phyloP scores from a whole-genome alignment of 2,888 invertebrate species.

The Torymus tubicola region DNA sequence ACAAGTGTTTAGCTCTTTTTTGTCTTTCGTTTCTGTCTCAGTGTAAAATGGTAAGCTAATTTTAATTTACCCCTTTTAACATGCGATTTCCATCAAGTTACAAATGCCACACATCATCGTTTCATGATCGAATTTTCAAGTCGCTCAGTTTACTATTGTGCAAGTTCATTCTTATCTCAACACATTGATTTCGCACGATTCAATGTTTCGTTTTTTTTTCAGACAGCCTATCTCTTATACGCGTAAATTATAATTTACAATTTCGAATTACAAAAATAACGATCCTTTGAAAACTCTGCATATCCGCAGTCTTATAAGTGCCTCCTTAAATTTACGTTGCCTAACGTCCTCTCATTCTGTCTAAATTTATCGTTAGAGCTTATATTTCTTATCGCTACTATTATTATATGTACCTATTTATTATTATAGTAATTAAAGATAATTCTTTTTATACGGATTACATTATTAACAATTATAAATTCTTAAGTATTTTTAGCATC shows the following conservation, averaged over 20 bases:
- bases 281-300: slow-evolving; percentile 31
- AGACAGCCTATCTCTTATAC: slow-evolving; percentile 12
- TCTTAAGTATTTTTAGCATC: slow-evolving; percentile 49
- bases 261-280: slow-evolving; percentile 48
- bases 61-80: background rate
- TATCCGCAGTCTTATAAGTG: slow-evolving; percentile 38
- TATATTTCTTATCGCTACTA: slow-evolving; percentile 9
- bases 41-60: slow-evolving; percentile 33
- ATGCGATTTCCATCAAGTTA: background rate
- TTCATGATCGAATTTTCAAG: background rate
- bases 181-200: background rate
- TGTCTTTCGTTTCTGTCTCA: background rate
- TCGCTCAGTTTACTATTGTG: background rate
- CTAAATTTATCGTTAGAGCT: slow-evolving; percentile 15
- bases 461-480: slow-evolving; percentile 44
- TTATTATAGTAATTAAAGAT: slow-evolving; percentile 27
- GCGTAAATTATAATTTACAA: slow-evolving; percentile 41
- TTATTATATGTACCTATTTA: slow-evolving; percentile 3
- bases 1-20: no score
- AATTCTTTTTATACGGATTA: slow-evolving; percentile 28
- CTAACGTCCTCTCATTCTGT: slow-evolving; percentile 12
- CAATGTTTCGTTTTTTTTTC: background rate
- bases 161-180: background rate
- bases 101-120: background rate
- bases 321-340: slow-evolving; percentile 3